Evolutionary conservation across 2,113 vertebrate species (phyloP), one percentile per base, ranked within the genome.

Genomic region (Aepyceros melampus): DNA sequence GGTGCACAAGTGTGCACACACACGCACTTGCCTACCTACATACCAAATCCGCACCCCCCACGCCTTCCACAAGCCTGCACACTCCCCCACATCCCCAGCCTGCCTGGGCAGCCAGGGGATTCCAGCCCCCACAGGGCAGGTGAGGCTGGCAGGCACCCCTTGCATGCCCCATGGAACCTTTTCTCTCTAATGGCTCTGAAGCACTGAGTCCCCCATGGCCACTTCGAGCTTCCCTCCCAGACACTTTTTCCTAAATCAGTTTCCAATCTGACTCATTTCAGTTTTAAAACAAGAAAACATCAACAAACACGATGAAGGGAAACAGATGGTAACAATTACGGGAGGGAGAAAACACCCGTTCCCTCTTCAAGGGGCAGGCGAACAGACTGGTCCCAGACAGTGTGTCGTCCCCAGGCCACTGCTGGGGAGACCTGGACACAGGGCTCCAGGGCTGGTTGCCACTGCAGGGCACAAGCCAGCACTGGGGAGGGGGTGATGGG

Each of bases 261-360:
- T 97, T 98, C 98, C 98, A 98, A 97, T 98, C 98, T 98, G 98
- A 98, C 98, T 98, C 94, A 98, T 98, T 98, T 98, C 95, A 0
- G 98, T 97, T 99, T 99, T 98, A 98, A 98, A 99, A 98, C 98
- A 98, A 98, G 98, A 98, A 98, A 98, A 98, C 97, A 96, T 98
- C 98, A 98, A 98, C 98, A 98, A 98, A 98, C 98, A 98, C 93
- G 97, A 98, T 91, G 98, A 97, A 97, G 97, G 96, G 98, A 97
- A 98, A 98, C 98, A 99, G 98, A 99, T 99, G 99, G 99, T 95
- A 98, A 98, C 98, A 98, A 99, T 99, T 98, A 98, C 98, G 97
- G 98, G 98, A 98, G 97, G 97, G 97, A 98, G 98, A 98, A 98
- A 98, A 99, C 95, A 98, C 98, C 98, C 91, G 71, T 96, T 98